Conservation (phyloP, 2,113 vertebrate genomes). For the Cheirogaleus medius region DNA sequence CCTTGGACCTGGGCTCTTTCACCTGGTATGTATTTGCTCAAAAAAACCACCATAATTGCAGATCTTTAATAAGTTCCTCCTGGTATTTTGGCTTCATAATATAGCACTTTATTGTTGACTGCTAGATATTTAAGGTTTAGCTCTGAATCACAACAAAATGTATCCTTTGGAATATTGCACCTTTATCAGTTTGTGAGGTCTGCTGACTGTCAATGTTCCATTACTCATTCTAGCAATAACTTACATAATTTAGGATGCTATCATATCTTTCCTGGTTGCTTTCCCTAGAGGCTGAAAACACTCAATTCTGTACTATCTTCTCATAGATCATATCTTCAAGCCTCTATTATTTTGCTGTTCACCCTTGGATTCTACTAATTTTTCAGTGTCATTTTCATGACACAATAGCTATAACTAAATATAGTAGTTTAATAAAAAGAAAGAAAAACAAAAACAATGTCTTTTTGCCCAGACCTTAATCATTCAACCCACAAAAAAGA, state of each 20-base stretch:
- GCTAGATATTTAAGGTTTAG: slow-evolving; percentile 3
- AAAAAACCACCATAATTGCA: neutral
- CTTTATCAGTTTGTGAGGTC: neutral
- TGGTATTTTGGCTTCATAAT: neutral
- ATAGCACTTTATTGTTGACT: neutral
- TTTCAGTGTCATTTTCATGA: slow-evolving; percentile 43
- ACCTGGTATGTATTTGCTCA: neutral
- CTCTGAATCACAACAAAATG: neutral
- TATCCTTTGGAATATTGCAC: neutral
- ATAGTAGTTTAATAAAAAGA: neutral
- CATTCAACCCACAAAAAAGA: neutral
- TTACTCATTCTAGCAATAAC: neutral
- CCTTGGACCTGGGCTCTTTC: neutral
- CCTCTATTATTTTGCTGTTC: neutral
- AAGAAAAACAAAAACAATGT: neutral
- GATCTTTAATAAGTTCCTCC: neutral
- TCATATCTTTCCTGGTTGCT: neutral
- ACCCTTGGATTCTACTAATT: neutral
- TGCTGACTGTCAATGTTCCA: neutral
- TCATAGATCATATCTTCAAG: slow-evolving; percentile 39
- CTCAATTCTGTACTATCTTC: neutral
- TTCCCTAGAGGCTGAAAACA: neutral
- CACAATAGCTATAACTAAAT: slow-evolving; percentile 27
- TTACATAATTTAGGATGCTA: slow-evolving; percentile 13
- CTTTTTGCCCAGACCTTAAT: neutral